These are phyloP conservation scores for Phacellophora camtschatica DNA, from an alignment of 30 jellyfish, hydroid and myxozoan species.

Conservation along the genomic window DNA sequence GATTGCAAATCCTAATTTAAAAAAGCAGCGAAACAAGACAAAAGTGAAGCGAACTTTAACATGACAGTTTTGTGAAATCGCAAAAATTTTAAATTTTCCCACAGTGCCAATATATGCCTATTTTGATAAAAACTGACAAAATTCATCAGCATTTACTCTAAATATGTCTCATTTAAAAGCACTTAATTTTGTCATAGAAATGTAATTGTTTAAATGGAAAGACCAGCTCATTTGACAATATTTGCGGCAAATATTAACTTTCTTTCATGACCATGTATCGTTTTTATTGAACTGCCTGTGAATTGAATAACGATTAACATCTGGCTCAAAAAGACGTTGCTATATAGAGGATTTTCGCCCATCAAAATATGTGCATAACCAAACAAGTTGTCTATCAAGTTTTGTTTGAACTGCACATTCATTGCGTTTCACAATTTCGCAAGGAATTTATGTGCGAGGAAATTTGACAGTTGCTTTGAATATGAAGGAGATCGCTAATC, in stretches of 20 bases:
- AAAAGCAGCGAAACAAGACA: too few relatives aligned
- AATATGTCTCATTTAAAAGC: constrained; percentile 33
- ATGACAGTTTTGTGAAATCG: too few relatives aligned
- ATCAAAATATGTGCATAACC: constrained; percentile 4
- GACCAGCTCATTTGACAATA: constrained; percentile 10
- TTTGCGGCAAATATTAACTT: constrained; percentile 50
- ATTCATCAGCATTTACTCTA: too few relatives aligned
- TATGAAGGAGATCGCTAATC: too few relatives aligned
- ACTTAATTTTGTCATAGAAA: constrained; percentile 21
- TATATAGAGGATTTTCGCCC: constrained; percentile 6
- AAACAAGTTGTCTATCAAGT: constrained; percentile 34
- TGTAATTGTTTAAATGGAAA: not conserved
- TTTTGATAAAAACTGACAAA: too few relatives aligned
- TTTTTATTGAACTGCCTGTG: constrained; percentile 46
- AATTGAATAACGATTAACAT: constrained; percentile 54
- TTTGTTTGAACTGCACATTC: constrained; percentile 10
- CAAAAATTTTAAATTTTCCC: too few relatives aligned
- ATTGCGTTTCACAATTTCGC: constrained; percentile 5
- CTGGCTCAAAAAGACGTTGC: constrained; percentile 35
- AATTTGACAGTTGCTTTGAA: too few relatives aligned
- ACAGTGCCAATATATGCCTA: too few relatives aligned
- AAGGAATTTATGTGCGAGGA: too few relatives aligned
- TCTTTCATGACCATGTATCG: constrained; percentile 21
- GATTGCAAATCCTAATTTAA: too few relatives aligned
- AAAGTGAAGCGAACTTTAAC: too few relatives aligned